phyloP scores from a whole-genome alignment of 30 jellyfish, hydroid and myxozoan species.

The Hydra vulgaris region DNA sequence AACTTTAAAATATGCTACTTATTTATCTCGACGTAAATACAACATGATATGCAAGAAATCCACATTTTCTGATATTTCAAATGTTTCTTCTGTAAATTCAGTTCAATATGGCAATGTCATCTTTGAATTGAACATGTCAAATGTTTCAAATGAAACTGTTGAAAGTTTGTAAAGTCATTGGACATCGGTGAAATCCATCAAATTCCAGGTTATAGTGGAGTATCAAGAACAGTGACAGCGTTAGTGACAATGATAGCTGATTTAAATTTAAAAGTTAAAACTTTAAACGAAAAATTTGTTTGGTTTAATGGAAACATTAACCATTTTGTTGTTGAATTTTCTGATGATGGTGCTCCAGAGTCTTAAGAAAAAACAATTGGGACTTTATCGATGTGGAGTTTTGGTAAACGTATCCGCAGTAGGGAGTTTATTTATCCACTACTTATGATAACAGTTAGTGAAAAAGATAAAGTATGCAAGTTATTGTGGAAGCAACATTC shows the following conservation, averaged over 20 bases:
- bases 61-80: slow-evolving; percentile 6
- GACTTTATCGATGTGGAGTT: slow-evolving; percentile 22
- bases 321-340: slow-evolving; percentile 29
- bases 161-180: slow-evolving; percentile 15
- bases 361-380: slow-evolving; percentile 20
- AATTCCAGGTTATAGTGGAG: slow-evolving; percentile 16
- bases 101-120: slow-evolving; percentile 7
- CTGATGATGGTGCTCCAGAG: slow-evolving; percentile 32
- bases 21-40: slow-evolving; percentile 13
- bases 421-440: no score
- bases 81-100: not conserved
- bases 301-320: slow-evolving; percentile 16
- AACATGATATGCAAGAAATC: slow-evolving; percentile 19
- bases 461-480: no score
- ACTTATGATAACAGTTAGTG: no score
- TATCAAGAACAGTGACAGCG: slow-evolving; percentile 23
- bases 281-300: slow-evolving; percentile 2
- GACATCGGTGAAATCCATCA: slow-evolving; percentile 7
- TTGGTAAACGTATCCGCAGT: slow-evolving; percentile 9
- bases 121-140: not conserved
- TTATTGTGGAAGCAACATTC: no score
- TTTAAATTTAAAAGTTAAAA: slow-evolving; percentile 14
- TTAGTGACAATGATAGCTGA: slow-evolving; percentile 18
- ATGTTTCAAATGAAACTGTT: slow-evolving; percentile 2
- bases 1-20: not conserved